Conservation (phyloP, 2,113 vertebrate species). For the Vombatus ursinus region DNA sequence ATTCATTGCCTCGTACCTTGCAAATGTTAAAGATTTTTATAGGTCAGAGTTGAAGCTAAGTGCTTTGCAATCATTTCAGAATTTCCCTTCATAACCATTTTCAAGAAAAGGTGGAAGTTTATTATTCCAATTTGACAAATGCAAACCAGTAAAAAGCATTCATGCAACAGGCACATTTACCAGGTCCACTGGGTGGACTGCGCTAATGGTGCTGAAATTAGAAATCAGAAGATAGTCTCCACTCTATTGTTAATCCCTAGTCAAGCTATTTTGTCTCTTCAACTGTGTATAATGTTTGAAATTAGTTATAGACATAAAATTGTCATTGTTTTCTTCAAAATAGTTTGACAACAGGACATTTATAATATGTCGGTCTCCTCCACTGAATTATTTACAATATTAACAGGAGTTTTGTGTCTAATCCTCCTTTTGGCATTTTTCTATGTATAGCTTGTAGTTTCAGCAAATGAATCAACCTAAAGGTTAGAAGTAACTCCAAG, state of each 20-base stretch:
- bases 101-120: background rate
- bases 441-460: background rate
- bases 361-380: background rate
- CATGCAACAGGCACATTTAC: background rate
- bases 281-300: background rate
- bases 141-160: background rate
- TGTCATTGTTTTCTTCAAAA: background rate
- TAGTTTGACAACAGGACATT: background rate
- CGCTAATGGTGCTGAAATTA: background rate
- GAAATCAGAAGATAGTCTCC: background rate
- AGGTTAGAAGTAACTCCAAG: background rate
- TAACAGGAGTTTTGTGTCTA: background rate
- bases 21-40: background rate
- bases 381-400: background rate
- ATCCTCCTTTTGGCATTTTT: background rate
- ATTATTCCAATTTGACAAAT: background rate
- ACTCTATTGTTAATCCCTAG: background rate
- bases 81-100: background rate
- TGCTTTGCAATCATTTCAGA: background rate
- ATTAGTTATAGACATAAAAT: background rate
- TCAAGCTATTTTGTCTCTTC: background rate
- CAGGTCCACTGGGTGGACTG: background rate
- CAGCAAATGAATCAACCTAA: background rate
- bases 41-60: background rate
- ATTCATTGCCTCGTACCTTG: background rate